A percentile compares a stretch with the other conserved stretches of the same genome.
phyloP scores from a whole-genome alignment of 1,140 invertebrate species.

The Triops cancriformis region DNA sequence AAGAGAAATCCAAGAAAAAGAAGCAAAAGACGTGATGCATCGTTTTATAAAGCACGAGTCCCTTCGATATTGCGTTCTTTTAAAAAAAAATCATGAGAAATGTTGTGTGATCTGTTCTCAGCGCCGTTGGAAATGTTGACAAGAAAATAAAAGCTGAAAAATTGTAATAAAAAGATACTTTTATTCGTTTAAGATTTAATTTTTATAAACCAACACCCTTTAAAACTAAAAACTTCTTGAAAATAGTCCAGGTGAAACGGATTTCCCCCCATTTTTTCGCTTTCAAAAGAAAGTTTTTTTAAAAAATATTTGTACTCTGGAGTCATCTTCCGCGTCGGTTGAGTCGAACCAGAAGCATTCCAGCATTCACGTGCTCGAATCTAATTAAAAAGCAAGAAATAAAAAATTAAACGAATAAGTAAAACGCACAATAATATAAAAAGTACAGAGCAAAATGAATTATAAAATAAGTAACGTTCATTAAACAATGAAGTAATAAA shows the following conservation, averaged over 20 bases:
- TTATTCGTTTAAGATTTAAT: too few species aligned
- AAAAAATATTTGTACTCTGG: background rate
- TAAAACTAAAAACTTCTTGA: too few species aligned
- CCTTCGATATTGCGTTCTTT: background rate
- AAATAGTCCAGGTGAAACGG: too few species aligned
- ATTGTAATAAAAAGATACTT: background rate
- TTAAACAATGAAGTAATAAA: too few species aligned
- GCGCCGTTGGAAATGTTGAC: background rate
- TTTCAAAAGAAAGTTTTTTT: too few species aligned
- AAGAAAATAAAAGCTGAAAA: background rate
- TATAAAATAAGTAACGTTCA: too few species aligned
- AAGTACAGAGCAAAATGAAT: background rate
- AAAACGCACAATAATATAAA: background rate
- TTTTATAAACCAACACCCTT: too few species aligned
- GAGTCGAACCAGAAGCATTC: slow-evolving; percentile 25
- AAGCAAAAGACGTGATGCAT: background rate
- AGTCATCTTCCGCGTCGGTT: background rate
- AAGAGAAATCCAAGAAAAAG: slow-evolving; percentile 17
- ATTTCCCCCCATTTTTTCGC: too few species aligned
- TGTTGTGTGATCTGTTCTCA: background rate
- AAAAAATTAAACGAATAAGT: too few species aligned
- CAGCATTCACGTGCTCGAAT: slow-evolving; percentile 27
- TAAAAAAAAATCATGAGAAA: background rate
- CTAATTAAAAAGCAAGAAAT: slow-evolving; percentile 21
- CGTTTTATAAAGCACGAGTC: background rate